Evolutionary conservation across 2,888 invertebrate species (phyloP).

Genomic region (Formica aserva): DNA sequence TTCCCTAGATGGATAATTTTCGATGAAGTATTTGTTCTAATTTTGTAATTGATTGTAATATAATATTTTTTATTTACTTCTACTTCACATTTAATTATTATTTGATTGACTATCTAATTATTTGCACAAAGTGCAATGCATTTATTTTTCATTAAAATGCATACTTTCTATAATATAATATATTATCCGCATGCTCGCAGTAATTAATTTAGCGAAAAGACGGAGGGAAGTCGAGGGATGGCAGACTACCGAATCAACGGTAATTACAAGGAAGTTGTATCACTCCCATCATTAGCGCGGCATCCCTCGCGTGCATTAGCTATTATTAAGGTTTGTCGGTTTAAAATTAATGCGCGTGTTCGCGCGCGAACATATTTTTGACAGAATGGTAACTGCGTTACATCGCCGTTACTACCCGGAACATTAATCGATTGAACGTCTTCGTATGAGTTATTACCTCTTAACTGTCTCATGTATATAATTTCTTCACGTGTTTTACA

Average conservation of each 20-base stretch:
- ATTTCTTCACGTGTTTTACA: conserved; percentile 42
- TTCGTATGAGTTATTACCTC: conserved; percentile 56
- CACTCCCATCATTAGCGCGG: conserved; percentile 54
- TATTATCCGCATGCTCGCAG: neutral
- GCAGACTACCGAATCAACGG: conserved; percentile 54
- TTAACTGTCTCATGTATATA: conserved; percentile 32
- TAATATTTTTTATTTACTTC: neutral
- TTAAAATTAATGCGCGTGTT: conserved; percentile 61
- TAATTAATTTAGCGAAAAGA: conserved; percentile 19
- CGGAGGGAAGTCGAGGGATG: neutral
- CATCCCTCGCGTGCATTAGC: conserved; percentile 58
- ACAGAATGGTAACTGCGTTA: conserved; percentile 55
- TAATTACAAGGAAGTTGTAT: conserved; percentile 62
- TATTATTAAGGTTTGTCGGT: conserved; percentile 65
- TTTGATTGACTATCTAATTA: neutral
- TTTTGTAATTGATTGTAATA: neutral
- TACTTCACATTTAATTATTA: neutral
- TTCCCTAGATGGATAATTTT: conserved; percentile 18
- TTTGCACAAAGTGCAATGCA: too few species aligned
- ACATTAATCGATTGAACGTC: conserved; percentile 61
- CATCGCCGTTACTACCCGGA: conserved; percentile 45
- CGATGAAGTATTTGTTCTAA: neutral
- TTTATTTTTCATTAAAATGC: neutral
- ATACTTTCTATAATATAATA: conserved; percentile 9
- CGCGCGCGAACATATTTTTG: conserved; percentile 55